These are phyloP conservation scores for Aphidoletes aphidimyza DNA, from an alignment of 2,888 invertebrate species.

Conservation along the genomic window DNA sequence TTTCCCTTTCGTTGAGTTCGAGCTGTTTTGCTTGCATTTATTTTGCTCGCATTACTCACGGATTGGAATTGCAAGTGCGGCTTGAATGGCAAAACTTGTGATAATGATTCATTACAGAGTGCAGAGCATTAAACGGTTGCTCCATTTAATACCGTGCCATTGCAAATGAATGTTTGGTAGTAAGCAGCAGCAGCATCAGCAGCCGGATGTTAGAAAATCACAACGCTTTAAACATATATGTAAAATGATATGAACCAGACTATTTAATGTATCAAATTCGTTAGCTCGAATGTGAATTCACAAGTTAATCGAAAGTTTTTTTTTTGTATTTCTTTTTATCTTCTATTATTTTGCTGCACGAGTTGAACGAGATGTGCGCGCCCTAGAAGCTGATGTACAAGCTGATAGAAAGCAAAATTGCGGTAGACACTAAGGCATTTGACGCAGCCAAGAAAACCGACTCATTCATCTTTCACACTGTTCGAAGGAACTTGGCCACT, in stretches of 20 bases:
- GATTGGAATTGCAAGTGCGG: too few relatives aligned
- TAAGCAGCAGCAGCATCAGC: too few relatives aligned
- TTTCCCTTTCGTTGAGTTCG: constrained; percentile 17
- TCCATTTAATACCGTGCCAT: neutral
- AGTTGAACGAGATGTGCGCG: too few relatives aligned
- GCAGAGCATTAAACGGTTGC: neutral
- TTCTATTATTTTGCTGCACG: too few relatives aligned
- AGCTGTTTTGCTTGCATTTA: neutral
- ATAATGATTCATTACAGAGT: neutral
- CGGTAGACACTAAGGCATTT: neutral
- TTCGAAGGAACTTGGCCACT: too few relatives aligned
- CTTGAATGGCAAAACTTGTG: neutral
- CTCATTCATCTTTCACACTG: too few relatives aligned
- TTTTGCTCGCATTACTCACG: too few relatives aligned
- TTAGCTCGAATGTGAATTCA: neutral
- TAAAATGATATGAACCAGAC: neutral
- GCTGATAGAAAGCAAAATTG: neutral
- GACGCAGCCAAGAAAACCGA: neutral
- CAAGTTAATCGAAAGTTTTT: neutral
- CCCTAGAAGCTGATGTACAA: too few relatives aligned
- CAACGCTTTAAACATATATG: too few relatives aligned
- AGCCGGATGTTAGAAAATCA: constrained; percentile 12
- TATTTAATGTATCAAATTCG: neutral
- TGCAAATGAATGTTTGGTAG: too few relatives aligned
- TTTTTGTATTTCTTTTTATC: too few relatives aligned